Conservation (phyloP, 2,888 invertebrate genomes). For the Cinara cedri region DNA sequence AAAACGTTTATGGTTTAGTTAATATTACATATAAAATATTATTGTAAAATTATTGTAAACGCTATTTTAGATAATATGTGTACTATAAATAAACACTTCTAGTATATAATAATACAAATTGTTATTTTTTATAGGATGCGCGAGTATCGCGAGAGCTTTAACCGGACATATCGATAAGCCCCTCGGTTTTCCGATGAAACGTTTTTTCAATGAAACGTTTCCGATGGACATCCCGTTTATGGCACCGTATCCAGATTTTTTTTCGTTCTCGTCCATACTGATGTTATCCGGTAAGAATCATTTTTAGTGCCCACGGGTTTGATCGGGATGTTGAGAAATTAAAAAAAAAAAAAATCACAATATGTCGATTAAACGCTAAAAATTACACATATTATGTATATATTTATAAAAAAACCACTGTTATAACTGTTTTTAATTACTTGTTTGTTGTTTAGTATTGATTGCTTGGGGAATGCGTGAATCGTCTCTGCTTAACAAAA, state of each 20-base stretch:
- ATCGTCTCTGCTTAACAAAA: conserved; percentile 85
- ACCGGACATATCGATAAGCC: conserved; percentile 76
- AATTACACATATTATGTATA: too few species aligned
- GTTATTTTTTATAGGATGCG: conserved; percentile 68
- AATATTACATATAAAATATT: too few species aligned
- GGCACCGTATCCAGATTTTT: conserved; percentile 74
- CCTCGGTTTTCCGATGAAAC: conserved; percentile 68
- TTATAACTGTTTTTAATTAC: neutral
- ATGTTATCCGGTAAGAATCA: conserved; percentile 64
- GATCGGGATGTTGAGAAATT: too few species aligned
- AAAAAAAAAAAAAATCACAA: neutral
- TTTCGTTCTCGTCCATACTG: conserved; percentile 71
- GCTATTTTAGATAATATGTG: too few species aligned
- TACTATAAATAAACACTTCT: too few species aligned
- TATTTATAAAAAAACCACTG: neutral
- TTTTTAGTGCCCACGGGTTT: too few species aligned
- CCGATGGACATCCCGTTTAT: conserved; percentile 71
- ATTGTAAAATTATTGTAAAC: too few species aligned
- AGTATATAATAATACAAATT: neutral
- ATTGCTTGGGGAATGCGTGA: conserved; percentile 78
- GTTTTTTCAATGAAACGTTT: conserved; percentile 66
- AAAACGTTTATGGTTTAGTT: too few species aligned
- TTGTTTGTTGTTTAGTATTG: conserved; percentile 63
- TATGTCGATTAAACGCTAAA: neutral
- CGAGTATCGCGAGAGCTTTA: conserved; percentile 76